Evolutionary conservation across 2,113 vertebrate genomes (phyloP).

Genomic region (Mohoua ochrocephala): DNA sequence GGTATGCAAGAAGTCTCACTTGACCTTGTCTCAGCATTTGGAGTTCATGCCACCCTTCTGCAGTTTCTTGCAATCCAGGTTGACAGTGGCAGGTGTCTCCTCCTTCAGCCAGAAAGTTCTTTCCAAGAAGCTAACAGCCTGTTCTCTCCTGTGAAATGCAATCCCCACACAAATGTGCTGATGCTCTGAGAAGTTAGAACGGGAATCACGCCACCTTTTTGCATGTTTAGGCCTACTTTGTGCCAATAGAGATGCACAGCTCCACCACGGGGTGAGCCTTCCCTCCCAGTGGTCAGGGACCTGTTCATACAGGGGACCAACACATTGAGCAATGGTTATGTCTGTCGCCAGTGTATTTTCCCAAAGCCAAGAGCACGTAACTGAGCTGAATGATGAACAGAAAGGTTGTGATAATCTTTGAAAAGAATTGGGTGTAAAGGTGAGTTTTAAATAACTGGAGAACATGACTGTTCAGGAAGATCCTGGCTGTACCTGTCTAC

Average conservation of each 20-base stretch:
- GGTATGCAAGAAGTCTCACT: neutral
- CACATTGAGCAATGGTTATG: accelerated
- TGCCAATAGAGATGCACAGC: neutral
- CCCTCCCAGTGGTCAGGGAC: neutral
- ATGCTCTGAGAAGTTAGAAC: neutral
- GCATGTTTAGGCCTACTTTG: neutral
- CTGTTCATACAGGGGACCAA: neutral
- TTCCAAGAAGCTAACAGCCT: neutral
- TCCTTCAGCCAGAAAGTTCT: neutral
- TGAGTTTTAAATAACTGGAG: neutral
- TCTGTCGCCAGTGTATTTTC: neutral
- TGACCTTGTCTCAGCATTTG: neutral
- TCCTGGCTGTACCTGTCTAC: neutral
- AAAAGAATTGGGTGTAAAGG: neutral
- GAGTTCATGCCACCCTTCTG: neutral
- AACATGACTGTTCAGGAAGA: neutral
- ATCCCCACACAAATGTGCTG: neutral
- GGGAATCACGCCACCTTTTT: accelerated
- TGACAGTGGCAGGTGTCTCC: conserved; percentile 21
- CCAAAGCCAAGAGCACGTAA: neutral
- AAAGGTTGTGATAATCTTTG: neutral
- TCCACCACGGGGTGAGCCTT: neutral
- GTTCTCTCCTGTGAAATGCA: neutral
- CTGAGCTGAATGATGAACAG: neutral
- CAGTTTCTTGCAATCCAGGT: neutral